phyloP scores from a whole-genome alignment of 2,797 vertebrate genomes.

The Prionace glauca region DNA sequence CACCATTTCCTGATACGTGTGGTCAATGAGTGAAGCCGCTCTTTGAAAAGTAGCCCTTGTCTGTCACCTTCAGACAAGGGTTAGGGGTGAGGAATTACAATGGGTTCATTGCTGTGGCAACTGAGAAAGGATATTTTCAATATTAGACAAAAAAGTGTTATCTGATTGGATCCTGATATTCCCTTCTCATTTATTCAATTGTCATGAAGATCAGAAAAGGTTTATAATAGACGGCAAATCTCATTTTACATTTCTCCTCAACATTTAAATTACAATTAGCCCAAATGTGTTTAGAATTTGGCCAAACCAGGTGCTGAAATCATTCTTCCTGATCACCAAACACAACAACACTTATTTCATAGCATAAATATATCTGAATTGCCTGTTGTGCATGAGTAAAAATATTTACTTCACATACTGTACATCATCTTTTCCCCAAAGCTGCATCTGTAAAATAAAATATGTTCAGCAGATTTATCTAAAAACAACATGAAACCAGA shows the following conservation, averaged over 20 bases:
- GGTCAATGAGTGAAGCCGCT: neutral
- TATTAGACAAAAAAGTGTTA: neutral
- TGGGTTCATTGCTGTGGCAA: neutral
- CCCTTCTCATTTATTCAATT: neutral
- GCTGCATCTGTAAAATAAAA: neutral
- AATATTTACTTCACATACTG: neutral
- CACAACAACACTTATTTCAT: neutral
- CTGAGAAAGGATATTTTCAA: neutral
- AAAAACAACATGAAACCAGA: neutral
- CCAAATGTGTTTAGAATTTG: neutral
- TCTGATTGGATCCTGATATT: neutral
- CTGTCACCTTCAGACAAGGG: neutral
- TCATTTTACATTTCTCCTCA: neutral
- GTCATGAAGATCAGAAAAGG: neutral
- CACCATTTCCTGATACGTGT: neutral
- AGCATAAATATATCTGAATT: neutral
- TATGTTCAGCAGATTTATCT: neutral
- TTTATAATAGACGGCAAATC: neutral
- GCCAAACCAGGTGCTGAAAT: neutral
- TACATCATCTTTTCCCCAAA: neutral
- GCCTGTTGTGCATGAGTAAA: neutral
- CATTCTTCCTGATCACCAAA: neutral
- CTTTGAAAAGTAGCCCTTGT: neutral
- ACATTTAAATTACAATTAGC: neutral
- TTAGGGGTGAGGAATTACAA: neutral